Evolutionary conservation across 1,140 invertebrate species (phyloP).

Genomic region (Trinorchestia longiramus): DNA sequence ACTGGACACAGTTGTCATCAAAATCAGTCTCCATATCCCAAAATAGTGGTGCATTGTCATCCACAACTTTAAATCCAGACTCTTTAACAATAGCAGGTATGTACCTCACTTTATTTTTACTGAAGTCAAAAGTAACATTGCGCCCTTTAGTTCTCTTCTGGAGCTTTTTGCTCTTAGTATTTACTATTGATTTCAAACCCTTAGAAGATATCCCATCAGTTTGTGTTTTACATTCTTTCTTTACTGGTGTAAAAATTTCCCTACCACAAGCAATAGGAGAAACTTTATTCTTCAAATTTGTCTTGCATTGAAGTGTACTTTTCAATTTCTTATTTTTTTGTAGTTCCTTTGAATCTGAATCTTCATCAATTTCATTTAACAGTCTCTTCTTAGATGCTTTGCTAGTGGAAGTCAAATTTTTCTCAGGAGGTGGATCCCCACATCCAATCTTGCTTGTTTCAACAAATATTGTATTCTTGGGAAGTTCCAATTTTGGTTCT

Average conservation of each 20-base stretch:
- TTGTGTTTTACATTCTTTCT: not conserved
- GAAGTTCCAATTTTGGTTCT: constrained; percentile 15
- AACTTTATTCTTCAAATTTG: not conserved
- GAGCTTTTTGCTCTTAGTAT: constrained; percentile 17
- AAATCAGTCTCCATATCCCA: not conserved
- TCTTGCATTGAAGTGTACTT: not conserved
- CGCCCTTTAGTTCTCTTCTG: not conserved
- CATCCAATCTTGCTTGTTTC: constrained; percentile 22
- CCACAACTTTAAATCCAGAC: constrained; percentile 27
- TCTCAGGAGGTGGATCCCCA: not conserved
- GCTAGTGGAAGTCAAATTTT: not conserved
- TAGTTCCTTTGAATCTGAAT: not conserved
- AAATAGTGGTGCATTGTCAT: not conserved
- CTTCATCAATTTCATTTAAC: not conserved
- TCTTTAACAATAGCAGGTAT: not conserved
- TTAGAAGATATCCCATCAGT: not conserved
- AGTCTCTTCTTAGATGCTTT: not conserved
- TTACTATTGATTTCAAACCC: constrained; percentile 6
- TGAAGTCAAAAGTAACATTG: constrained; percentile 22
- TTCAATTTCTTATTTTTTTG: not conserved
- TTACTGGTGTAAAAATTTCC: not conserved
- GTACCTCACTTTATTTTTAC: constrained; percentile 11
- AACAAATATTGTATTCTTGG: constrained; percentile 40
- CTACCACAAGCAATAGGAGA: not conserved
- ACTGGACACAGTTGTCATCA: not conserved